A percentile compares a stretch with the other conserved stretches of the same genome.
Evolutionary conservation across 2,888 invertebrate species (phyloP).

Genomic region (Poecilus cupreus): DNA sequence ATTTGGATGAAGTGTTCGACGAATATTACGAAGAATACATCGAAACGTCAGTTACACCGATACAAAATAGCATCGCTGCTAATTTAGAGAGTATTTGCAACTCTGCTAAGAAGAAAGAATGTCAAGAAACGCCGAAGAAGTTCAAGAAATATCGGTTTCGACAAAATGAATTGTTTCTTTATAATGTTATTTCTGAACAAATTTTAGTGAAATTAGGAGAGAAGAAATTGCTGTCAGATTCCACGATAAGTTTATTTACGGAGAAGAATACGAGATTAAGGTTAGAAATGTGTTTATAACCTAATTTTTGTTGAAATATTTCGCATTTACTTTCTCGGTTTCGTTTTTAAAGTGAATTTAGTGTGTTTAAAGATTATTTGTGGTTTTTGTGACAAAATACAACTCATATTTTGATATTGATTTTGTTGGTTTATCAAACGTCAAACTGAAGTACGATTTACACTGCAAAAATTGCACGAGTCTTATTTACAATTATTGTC

Average conservation of each 20-base stretch:
- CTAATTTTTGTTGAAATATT: too few species aligned
- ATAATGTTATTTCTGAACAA: conserved; percentile 76
- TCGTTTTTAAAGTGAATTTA: too few species aligned
- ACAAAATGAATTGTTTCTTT: conserved; percentile 76
- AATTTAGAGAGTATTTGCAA: not conserved
- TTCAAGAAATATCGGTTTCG: conserved; percentile 71
- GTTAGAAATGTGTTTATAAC: conserved; percentile 65
- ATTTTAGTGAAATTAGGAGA: conserved; percentile 75
- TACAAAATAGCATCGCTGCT: not conserved
- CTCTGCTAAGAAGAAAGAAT: conserved; percentile 58
- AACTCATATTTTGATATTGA: too few species aligned
- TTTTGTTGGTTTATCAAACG: too few species aligned
- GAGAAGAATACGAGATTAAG: conserved; percentile 77
- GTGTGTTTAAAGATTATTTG: too few species aligned
- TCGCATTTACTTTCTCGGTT: too few species aligned
- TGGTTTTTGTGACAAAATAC: too few species aligned
- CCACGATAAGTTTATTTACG: conserved; percentile 78
- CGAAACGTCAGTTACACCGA: not conserved
- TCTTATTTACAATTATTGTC: too few species aligned
- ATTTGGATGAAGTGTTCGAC: conserved; percentile 75
- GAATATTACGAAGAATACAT: conserved; percentile 68
- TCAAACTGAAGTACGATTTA: too few species aligned
- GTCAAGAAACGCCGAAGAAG: not conserved
- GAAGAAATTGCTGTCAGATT: conserved; percentile 77
- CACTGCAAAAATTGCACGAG: too few species aligned